These are phyloP conservation scores for Venustaconcha ellipsiformis DNA, from an alignment of 1,140 invertebrate species.

Conservation along the genomic window DNA sequence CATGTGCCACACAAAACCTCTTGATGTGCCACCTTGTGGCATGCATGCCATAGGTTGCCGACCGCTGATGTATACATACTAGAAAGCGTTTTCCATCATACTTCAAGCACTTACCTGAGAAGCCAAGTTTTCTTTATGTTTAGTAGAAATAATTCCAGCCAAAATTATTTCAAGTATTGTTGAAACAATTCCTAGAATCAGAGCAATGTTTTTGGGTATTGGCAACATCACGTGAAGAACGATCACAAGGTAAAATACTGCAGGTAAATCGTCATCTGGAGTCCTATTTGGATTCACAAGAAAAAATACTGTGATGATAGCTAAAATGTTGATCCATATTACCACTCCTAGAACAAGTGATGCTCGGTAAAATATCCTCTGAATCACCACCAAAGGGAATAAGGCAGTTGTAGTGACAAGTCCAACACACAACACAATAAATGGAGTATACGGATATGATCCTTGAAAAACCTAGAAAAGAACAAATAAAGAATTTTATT, in stretches of 20 bases:
- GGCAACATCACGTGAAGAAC: conserved; percentile 58
- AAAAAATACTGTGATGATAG: conserved; percentile 46
- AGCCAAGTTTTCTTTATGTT: conserved; percentile 34
- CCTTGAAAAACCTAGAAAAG: too few species aligned
- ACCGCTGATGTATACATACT: background rate
- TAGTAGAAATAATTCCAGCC: conserved; percentile 37
- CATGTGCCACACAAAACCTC: too few species aligned
- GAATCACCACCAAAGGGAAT: conserved; percentile 11
- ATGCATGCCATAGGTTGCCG: too few species aligned
- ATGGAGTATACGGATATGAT: background rate
- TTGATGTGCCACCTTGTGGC: too few species aligned
- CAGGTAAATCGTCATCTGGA: conserved; percentile 40
- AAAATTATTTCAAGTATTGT: conserved; percentile 43
- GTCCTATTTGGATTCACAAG: conserved; percentile 29
- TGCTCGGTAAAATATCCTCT: conserved; percentile 11
- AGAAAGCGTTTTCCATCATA: background rate
- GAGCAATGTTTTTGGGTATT: conserved; percentile 50
- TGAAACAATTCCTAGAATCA: conserved; percentile 40
- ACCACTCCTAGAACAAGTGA: conserved; percentile 4
- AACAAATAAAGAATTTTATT: too few species aligned
- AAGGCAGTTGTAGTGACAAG: conserved; percentile 1
- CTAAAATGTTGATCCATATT: conserved; percentile 23
- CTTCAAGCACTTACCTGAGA: conserved; percentile 38
- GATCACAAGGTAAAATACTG: conserved; percentile 51
- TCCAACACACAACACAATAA: conserved; percentile 16